Percentiles rank a stretch among this genome's conserved stretches.
Evolutionary conservation across 2,797 vertebrate genomes (phyloP).

Genomic region (Tolypeutes matacus): DNA sequence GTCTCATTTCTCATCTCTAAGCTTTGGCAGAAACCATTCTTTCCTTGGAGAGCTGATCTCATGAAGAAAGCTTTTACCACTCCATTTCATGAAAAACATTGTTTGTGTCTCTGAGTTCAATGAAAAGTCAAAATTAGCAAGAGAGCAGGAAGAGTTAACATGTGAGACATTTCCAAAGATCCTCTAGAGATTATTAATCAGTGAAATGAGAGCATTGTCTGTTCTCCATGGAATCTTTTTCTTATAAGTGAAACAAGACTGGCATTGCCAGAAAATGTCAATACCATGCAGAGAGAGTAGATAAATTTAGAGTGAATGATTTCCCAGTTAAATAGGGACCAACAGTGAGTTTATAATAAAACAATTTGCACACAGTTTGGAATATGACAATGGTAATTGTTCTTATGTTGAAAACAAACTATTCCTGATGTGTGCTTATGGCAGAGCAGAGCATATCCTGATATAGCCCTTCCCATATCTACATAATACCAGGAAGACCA

Average conservation of each 20-base stretch:
- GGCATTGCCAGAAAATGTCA: constrained; percentile 77
- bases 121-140: constrained; percentile 75
- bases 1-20: constrained; percentile 61
- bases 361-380: constrained; percentile 87
- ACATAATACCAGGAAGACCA: constrained; percentile 70
- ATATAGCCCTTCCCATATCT: constrained; percentile 78
- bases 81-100: constrained; percentile 62
- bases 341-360: constrained; percentile 88
- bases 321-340: constrained; percentile 86
- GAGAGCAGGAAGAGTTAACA: constrained; percentile 75
- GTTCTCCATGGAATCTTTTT: constrained; percentile 74
- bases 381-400: constrained; percentile 88
- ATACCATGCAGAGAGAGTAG: constrained; percentile 81
- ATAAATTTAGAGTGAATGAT: constrained; percentile 87
- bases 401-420: constrained; percentile 87
- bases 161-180: constrained; percentile 66
- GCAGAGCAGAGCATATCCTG: constrained; percentile 84
- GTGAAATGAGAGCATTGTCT: constrained; percentile 67
- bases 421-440: constrained; percentile 85
- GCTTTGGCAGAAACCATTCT: constrained; percentile 62
- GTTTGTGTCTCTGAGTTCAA: constrained; percentile 65
- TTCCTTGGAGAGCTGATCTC: constrained; percentile 62
- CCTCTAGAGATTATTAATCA: constrained; percentile 77
- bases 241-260: constrained; percentile 80
- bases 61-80: constrained; percentile 61